A percentile compares a stretch with the other conserved stretches of the same genome.
Conservation (phyloP, 1,140 invertebrate genomes). For the Diorhabda carinulata region DNA sequence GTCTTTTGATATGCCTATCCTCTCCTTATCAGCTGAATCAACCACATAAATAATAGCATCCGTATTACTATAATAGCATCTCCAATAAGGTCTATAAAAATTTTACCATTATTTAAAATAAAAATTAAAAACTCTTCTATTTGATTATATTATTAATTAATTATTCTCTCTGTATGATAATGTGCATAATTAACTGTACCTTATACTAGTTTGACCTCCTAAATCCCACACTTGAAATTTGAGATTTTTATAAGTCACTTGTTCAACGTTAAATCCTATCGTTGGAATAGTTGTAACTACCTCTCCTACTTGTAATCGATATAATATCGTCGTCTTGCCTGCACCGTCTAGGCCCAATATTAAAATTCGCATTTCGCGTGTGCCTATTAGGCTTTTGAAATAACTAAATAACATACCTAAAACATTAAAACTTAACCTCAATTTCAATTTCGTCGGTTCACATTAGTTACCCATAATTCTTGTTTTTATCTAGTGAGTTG, state of each 20-base stretch:
- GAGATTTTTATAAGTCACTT: slow-evolving; percentile 93
- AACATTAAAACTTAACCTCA: slow-evolving; percentile 34
- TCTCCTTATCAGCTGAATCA: slow-evolving; percentile 96
- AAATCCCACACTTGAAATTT: slow-evolving; percentile 99
- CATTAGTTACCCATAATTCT: neutral
- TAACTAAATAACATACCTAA: slow-evolving; percentile 93
- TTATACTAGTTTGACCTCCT: slow-evolving; percentile 93
- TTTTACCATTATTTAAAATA: neutral
- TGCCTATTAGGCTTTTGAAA: slow-evolving; percentile 88
- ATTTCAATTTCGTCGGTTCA: neutral
- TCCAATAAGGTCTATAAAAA: slow-evolving; percentile 91
- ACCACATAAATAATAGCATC: slow-evolving; percentile 99
- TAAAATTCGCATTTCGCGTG: slow-evolving; percentile 94
- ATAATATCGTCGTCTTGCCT: slow-evolving; percentile 98
- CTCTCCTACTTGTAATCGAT: slow-evolving; percentile 97
- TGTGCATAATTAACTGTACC: slow-evolving; percentile 41
- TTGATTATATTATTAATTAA: neutral
- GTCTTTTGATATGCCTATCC: slow-evolving; percentile 98
- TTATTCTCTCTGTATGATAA: neutral
- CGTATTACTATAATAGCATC: slow-evolving; percentile 99
- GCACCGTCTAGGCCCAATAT: slow-evolving; percentile 97
- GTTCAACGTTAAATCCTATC: slow-evolving; percentile 97
- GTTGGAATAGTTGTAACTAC: slow-evolving; percentile 99
- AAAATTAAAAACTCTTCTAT: neutral
- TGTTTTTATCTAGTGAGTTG: too few species aligned